Percentiles rank a stretch among this genome's conserved stretches.
These are phyloP conservation scores for Euzophera pinguis DNA, from an alignment of 2,888 invertebrate genomes.

Conservation along the genomic window DNA sequence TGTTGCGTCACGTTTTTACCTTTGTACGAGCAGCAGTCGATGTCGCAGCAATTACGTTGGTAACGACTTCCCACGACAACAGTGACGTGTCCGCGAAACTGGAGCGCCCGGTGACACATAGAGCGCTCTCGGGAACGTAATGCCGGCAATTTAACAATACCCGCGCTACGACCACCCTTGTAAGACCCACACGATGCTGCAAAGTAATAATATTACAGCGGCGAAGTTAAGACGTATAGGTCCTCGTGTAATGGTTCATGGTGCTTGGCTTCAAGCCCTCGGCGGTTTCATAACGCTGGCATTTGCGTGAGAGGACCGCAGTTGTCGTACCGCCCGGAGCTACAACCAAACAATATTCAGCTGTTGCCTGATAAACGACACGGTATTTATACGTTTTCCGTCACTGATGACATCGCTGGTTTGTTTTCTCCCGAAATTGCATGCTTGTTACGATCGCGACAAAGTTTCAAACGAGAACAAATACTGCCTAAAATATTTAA, in stretches of 20 bases:
- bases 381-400: constrained; percentile 9
- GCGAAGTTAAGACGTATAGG: constrained; percentile 25
- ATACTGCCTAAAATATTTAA: no score
- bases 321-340: constrained; percentile 44
- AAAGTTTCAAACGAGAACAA: constrained; percentile 4
- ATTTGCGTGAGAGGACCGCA: constrained; percentile 55
- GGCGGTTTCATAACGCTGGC: constrained; percentile 56
- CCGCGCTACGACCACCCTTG: constrained; percentile 35
- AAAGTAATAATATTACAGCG: constrained; percentile 11
- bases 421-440: constrained; percentile 3
- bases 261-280: constrained; percentile 34
- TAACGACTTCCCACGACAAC: constrained; percentile 65
- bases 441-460: neutral
- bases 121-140: constrained; percentile 49
- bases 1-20: constrained; percentile 20
- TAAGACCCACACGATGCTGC: constrained; percentile 30
- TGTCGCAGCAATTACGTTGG: constrained; percentile 47
- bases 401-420: constrained; percentile 12
- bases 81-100: constrained; percentile 51
- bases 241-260: constrained; percentile 38
- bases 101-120: constrained; percentile 64
- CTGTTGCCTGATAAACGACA: constrained; percentile 17
- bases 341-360: constrained; percentile 32
- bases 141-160: constrained; percentile 56
- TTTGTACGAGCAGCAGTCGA: constrained; percentile 21